Evolutionary conservation across 2,113 vertebrate genomes (phyloP).

Genomic region (Camelus bactrianus): DNA sequence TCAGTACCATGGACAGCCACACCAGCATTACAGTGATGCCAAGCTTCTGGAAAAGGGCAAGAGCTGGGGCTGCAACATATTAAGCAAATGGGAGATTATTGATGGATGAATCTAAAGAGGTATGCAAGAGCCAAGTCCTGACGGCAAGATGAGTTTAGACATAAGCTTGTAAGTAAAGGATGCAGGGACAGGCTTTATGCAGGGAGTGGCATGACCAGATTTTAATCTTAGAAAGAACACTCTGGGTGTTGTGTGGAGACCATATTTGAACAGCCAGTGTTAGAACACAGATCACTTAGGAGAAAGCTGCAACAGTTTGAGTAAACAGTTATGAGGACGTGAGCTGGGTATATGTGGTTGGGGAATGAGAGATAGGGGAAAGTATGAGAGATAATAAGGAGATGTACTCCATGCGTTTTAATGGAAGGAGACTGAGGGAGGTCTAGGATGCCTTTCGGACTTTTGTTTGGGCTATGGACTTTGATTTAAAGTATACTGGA

Average conservation of each 20-base stretch:
- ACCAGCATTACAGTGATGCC: neutral
- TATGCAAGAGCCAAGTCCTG: neutral
- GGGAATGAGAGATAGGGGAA: neutral
- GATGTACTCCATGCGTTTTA: neutral
- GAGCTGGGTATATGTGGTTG: neutral
- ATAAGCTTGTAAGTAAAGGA: neutral
- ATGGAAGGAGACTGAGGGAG: neutral
- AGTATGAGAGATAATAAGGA: neutral
- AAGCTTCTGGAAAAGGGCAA: neutral
- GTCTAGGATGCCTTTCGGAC: neutral
- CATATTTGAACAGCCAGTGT: neutral
- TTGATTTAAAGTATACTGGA: neutral
- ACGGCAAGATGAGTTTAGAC: neutral
- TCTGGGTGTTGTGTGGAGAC: neutral
- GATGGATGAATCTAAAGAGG: neutral
- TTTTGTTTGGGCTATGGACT: neutral
- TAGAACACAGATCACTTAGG: neutral
- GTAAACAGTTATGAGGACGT: neutral
- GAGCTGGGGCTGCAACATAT: neutral
- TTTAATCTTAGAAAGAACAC: slow-evolving; percentile 14
- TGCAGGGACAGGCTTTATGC: neutral
- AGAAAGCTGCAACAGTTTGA: neutral
- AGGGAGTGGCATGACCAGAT: neutral
- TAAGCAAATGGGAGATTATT: neutral
- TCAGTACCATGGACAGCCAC: neutral